Base-by-base conservation (phyloP, 2,113 vertebrate species). In the Phocoena sinus region DNA sequence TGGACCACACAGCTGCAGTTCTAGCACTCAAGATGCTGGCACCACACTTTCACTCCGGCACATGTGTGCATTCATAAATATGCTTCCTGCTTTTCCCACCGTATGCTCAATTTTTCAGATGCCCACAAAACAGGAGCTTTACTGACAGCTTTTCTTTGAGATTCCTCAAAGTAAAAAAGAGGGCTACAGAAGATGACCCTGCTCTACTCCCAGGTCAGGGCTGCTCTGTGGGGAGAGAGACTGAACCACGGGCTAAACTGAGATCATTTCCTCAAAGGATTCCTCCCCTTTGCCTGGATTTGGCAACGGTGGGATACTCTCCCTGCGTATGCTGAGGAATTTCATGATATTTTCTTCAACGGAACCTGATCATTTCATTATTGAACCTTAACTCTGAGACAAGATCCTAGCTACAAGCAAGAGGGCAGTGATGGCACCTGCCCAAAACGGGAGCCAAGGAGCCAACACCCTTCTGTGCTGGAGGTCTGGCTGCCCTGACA, bases 351-450 rank as follows among this genome's bases (percentile, higher is more conserved):
- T 33, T 47, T 60, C 62, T 82, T 84, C 41, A 71, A n/a, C 68
- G 50, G 28, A 76, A 96, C 8, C 47, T 71, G 47, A 68, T 44
- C 71, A 25, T 67, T 89, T 73, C 47, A 31, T 83, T n/a, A 62
- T 8, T 71, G 76, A 89, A 36, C 84, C 53, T 89, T 65, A 74
- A 89, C 41, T 74, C 38, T 38, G 47, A 96, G 56, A 83, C 83
- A 79, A 60, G 56, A 79, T 53, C 53, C 50, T 10, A n/a, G 60
- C 73, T 33, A 18, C 13, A 62, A 94, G 68, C 41, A 81, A 80
- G 83, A 50, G 13, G 9, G n/a, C 65, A 70, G 63, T 47, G 70
- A 92, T 33, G 76, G 73, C 62, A 20, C 63, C 38, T 18, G 20
- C 74, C 77, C 7, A 63, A 33, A 73, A 13, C 0, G 2, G 77